Percentiles rank a stretch among this genome's conserved stretches.
These are phyloP conservation scores for Agriotes lineatus DNA, from an alignment of 2,888 invertebrate species.

Conservation along the genomic window DNA sequence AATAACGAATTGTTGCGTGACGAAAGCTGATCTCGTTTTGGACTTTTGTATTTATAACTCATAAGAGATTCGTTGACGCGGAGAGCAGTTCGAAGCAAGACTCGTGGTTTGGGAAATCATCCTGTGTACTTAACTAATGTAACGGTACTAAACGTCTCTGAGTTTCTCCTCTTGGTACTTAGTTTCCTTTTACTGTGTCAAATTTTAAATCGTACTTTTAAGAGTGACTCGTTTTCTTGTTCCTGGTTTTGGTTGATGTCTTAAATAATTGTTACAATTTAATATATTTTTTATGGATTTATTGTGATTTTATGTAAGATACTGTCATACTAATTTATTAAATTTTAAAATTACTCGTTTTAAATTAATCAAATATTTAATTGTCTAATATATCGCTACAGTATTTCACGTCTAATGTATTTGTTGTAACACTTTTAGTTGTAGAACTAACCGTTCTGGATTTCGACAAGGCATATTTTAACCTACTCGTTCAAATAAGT, in stretches of 20 bases:
- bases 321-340: constrained; percentile 40
- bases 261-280: constrained; percentile 13
- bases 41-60: constrained; percentile 3
- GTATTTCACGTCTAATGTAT: constrained; percentile 10
- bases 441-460: background rate
- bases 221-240: constrained; percentile 30
- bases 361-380: constrained; percentile 31
- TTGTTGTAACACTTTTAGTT: constrained; percentile 10
- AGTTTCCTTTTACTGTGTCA: constrained; percentile 11
- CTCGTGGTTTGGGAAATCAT: constrained; percentile 8
- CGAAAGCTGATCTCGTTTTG: background rate
- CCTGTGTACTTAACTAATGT: constrained; percentile 13
- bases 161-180: constrained; percentile 22
- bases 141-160: constrained; percentile 40
- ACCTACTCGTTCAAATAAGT: background rate
- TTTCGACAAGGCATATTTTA: background rate
- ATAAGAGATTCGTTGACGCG: no score
- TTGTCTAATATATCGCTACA: constrained; percentile 21
- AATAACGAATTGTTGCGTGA: background rate
- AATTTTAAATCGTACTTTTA: no score
- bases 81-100: background rate
- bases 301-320: constrained; percentile 40
- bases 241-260: constrained; percentile 22
- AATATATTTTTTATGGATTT: constrained; percentile 27
- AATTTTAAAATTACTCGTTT: constrained; percentile 39